phyloP scores from a whole-genome alignment of 2,113 vertebrate species.

The Brachypteracias leptosomus region DNA sequence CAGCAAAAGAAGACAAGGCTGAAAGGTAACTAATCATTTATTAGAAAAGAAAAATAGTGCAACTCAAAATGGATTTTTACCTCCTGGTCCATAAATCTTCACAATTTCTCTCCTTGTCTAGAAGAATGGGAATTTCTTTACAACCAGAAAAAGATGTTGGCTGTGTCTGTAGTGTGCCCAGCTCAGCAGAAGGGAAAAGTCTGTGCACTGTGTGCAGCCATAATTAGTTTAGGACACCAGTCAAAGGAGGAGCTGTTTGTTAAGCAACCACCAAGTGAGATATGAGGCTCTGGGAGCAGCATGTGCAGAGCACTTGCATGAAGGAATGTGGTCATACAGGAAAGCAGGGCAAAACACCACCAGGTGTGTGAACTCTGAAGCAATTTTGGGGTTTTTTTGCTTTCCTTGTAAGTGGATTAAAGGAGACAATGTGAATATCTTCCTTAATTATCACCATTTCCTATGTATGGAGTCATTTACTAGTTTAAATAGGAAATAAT shows the following conservation, averaged over 20 bases:
- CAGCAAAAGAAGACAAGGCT: background rate
- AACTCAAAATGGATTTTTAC: background rate
- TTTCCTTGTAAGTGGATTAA: background rate
- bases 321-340: conserved; percentile 52
- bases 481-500: background rate
- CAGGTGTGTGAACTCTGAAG: background rate
- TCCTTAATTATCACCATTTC: background rate
- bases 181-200: background rate
- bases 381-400: background rate
- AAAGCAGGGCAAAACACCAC: background rate
- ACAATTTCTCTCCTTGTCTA: background rate
- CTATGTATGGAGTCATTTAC: background rate
- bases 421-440: background rate
- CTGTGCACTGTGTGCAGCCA: background rate
- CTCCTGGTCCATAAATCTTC: background rate
- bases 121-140: background rate
- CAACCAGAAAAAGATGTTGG: background rate
- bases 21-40: background rate
- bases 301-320: background rate
- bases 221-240: background rate
- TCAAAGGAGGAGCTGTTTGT: conserved; percentile 9
- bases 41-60: background rate
- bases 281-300: background rate
- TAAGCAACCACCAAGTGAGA: background rate
- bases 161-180: background rate